Evolutionary conservation across 2,113 vertebrate genomes (phyloP), one percentile per base, ranked within the genome.

Genomic region (Etheostoma cragini): DNA sequence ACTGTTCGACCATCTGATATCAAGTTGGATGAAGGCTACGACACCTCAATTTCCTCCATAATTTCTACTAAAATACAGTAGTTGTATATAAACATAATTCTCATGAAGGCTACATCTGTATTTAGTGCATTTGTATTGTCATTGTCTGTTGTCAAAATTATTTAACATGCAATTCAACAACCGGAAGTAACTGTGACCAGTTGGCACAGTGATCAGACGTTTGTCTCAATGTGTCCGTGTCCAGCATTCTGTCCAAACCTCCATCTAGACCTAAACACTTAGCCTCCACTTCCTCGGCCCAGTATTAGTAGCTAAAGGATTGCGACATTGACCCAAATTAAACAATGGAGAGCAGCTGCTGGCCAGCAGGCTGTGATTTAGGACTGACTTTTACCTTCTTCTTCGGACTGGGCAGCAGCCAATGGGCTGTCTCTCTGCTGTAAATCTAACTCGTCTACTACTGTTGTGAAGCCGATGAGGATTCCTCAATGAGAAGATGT

Each of bases 241-340:
- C 21, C 64, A 7, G 47, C 46, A 21, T 16, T 52, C 73, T 57
- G 56, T 67, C 56, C 30, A 14, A 50, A 8, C 45, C 19, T n/a
- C 69, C 12, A 16, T 22, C 73, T 65, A 35, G 72, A 82, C 38
- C 67, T 22, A 24, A 50, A 68, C 33, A 63, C 68, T 46, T 57
- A 30, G 8, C 17, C 38, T 80, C 24, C 61, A 56, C 81, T 81
- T 87, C 84, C 77, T 66, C 50, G 0, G 67, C 63, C 53, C 22
- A 60, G 69, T 80, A 0, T 76, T 14, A 62, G 56, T n/a, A 12
- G 12, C 45, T 2, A 68, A 21, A 38, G 68, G 83, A 42, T 89
- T 88, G 78, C 79, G 1, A 68, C 65, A 1, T 5, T 35, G 82
- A 73, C n/a, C 62, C 24, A 21, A 10, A 78, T 81, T 1, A 74